Percentiles rank a stretch among this genome's conserved stretches.
These are phyloP conservation scores for Noctua comes DNA, from an alignment of 2,888 invertebrate species.

Conservation along the genomic window DNA sequence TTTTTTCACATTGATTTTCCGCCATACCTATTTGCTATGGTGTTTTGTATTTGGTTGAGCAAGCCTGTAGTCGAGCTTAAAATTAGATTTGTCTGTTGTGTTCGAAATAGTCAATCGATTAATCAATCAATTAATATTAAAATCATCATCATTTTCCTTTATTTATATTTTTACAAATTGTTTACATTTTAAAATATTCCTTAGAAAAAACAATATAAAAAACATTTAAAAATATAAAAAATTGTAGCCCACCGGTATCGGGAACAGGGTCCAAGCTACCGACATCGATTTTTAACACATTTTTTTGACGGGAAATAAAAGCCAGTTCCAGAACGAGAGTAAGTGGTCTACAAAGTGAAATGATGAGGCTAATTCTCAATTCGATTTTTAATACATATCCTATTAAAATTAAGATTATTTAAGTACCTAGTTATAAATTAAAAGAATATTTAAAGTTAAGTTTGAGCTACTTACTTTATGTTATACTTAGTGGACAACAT, in stretches of 20 bases:
- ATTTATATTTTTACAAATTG: too few relatives aligned
- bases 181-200: too few relatives aligned
- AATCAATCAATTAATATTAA: too few relatives aligned
- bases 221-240: too few relatives aligned
- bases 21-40: not conserved
- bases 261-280: too few relatives aligned
- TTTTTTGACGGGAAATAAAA: not conserved
- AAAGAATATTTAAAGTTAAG: not conserved
- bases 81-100: not conserved
- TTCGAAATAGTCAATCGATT: not conserved
- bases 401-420: slow-evolving; percentile 27
- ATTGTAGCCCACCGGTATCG: too few relatives aligned
- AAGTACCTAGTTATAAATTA: not conserved
- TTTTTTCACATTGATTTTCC: not conserved
- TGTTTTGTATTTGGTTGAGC: not conserved
- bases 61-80: too few relatives aligned
- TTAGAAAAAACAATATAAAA: too few relatives aligned
- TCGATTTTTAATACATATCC: slow-evolving; percentile 21
- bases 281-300: too few relatives aligned
- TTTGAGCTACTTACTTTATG: slow-evolving; percentile 32
- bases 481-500: not conserved
- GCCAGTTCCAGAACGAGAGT: not conserved
- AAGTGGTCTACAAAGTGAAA: not conserved
- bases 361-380: slow-evolving; percentile 21
- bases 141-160: too few relatives aligned